Conservation (phyloP, 2,888 invertebrate genomes). For the Tetheella fluctuosa region DNA sequence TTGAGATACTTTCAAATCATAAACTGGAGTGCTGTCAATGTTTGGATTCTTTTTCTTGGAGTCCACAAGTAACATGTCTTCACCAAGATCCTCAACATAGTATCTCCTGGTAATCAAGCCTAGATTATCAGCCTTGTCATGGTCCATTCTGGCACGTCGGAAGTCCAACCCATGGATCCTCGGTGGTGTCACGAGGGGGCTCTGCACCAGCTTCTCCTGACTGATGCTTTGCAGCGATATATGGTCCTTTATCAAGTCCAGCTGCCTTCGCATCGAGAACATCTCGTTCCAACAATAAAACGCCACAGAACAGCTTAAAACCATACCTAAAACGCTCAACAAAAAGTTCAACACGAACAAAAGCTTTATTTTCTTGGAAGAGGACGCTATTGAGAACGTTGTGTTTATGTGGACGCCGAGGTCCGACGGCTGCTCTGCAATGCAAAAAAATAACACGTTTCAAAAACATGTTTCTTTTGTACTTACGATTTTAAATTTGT, state of each 20-base stretch:
- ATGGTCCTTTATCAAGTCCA: slow-evolving; percentile 69
- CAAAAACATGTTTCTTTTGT: slow-evolving; percentile 30
- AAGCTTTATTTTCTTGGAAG: slow-evolving; percentile 79
- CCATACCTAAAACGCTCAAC: slow-evolving; percentile 69
- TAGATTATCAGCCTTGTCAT: slow-evolving; percentile 26
- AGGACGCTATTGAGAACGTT: slow-evolving; percentile 72
- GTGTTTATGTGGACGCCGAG: slow-evolving; percentile 79
- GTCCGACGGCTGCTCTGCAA: slow-evolving; percentile 73
- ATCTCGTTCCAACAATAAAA: slow-evolving; percentile 78
- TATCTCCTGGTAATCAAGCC: slow-evolving; percentile 55
- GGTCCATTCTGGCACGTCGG: slow-evolving; percentile 57
- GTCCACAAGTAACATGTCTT: slow-evolving; percentile 72
- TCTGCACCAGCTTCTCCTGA: slow-evolving; percentile 56
- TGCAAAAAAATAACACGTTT: slow-evolving; percentile 40
- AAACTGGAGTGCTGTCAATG: slow-evolving; percentile 48
- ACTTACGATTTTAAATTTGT: slow-evolving; percentile 13
- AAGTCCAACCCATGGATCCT: slow-evolving; percentile 39
- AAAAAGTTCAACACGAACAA: slow-evolving; percentile 75
- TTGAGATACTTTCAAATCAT: slow-evolving; percentile 54
- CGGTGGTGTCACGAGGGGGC: slow-evolving; percentile 56
- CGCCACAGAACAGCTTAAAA: slow-evolving; percentile 68
- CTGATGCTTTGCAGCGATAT: slow-evolving; percentile 57
- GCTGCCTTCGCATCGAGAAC: slow-evolving; percentile 66
- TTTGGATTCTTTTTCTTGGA: slow-evolving; percentile 65
- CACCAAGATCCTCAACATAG: slow-evolving; percentile 71